A percentile compares a stretch with the other conserved stretches of the same genome.
These are phyloP conservation scores for Heliconius hortense DNA, from an alignment of 2,888 invertebrate species.

Conservation along the genomic window DNA sequence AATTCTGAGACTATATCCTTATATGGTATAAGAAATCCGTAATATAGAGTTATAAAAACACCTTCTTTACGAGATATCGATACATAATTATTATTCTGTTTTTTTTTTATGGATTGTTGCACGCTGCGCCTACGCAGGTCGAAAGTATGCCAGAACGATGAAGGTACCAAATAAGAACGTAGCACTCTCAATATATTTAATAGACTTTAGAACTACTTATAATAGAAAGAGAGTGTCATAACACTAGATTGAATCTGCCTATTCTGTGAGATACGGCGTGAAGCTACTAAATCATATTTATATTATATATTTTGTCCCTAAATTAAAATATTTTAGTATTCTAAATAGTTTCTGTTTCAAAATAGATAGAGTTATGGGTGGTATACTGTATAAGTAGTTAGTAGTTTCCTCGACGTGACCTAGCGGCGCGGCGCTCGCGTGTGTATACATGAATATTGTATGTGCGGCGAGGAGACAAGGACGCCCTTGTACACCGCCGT, in stretches of 20 bases:
- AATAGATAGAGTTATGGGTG: not conserved
- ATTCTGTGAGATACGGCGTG: no score
- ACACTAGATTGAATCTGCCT: no score
- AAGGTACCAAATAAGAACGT: not conserved
- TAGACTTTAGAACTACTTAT: not conserved
- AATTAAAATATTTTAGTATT: no score
- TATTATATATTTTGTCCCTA: no score
- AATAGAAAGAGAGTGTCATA: no score
- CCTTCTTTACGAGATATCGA: constrained; percentile 21
- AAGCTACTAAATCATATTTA: no score
- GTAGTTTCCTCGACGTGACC: not conserved
- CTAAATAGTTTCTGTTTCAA: no score
- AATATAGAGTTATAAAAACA: not conserved
- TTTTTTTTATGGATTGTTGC: not conserved
- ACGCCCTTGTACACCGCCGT: constrained; percentile 46
- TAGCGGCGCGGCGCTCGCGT: not conserved
- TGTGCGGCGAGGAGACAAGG: constrained; percentile 35
- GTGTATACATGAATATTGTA: constrained; percentile 1
- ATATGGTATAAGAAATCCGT: not conserved
- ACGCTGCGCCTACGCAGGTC: constrained; percentile 56
- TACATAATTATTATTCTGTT: constrained; percentile 14
- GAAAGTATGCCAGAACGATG: constrained; percentile 35
- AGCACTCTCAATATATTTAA: not conserved
- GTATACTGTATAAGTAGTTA: not conserved
- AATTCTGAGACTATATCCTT: constrained; percentile 2